Conservation (phyloP, 2,888 invertebrate genomes). For the Amiota minor region DNA sequence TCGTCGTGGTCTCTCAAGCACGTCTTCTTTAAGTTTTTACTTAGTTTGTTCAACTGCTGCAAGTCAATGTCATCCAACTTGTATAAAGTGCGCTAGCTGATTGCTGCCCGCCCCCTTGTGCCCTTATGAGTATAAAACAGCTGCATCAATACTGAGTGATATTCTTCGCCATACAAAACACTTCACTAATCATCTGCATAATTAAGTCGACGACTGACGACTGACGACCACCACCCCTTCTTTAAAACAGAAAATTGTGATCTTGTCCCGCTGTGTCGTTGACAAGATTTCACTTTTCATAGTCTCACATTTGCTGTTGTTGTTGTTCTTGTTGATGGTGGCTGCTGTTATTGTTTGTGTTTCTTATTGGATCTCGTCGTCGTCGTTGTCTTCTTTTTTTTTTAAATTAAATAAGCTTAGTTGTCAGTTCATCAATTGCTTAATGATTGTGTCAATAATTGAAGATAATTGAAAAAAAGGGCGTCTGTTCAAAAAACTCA, state of each 20-base stretch:
- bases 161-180: no score
- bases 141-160: no score
- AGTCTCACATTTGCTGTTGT: slow-evolving; percentile 25
- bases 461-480: slow-evolving; percentile 63
- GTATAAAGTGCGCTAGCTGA: no score
- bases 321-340: slow-evolving; percentile 39
- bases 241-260: slow-evolving; percentile 51
- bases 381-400: not conserved
- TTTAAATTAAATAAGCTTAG: slow-evolving; percentile 32
- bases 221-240: no score
- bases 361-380: slow-evolving; percentile 37
- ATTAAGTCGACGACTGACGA: no score
- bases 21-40: no score
- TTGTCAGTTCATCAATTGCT: slow-evolving; percentile 51
- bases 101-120: no score
- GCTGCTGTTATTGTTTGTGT: slow-evolving; percentile 22
- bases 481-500: slow-evolving; percentile 38
- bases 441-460: slow-evolving; percentile 65
- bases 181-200: no score
- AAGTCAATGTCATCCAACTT: no score
- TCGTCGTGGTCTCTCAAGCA: no score
- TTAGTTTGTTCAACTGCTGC: no score
- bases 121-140: no score
- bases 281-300: slow-evolving; percentile 57
- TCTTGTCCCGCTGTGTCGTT: slow-evolving; percentile 54